phyloP scores from a whole-genome alignment of 2,113 vertebrate species.

The Acanthisitta chloris region DNA sequence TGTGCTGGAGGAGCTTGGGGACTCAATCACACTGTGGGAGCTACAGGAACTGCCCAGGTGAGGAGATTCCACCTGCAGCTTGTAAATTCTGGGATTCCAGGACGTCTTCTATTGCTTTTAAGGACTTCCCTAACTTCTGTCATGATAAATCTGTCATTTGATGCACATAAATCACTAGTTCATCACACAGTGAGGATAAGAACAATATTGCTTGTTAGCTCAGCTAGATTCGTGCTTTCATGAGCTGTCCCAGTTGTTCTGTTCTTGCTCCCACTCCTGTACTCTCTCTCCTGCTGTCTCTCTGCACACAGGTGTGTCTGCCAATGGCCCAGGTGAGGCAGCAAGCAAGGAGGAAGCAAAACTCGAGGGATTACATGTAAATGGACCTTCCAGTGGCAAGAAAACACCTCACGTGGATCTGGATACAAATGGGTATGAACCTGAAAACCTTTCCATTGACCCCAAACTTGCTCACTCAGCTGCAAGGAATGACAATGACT shows the following conservation, averaged over 20 bases:
- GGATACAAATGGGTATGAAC: constrained; percentile 85
- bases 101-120: fast-evolving
- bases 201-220: background rate
- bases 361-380: constrained; percentile 72
- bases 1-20: fast-evolving
- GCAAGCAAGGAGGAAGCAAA: constrained; percentile 74
- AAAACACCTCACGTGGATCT: constrained; percentile 70
- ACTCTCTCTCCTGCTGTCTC: background rate
- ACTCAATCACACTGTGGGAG: background rate
- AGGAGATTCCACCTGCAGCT: background rate
- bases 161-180: fast-evolving
- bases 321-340: constrained; percentile 71
- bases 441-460: constrained; percentile 65
- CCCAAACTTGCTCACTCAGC: constrained; percentile 69
- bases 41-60: background rate
- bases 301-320: constrained; percentile 74
- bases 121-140: background rate
- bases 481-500: constrained; percentile 63
- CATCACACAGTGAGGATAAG: fast-evolving
- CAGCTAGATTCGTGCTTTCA: background rate
- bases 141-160: fast-evolving
- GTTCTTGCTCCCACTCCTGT: fast-evolving
- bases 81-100: background rate
- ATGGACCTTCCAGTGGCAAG: constrained; percentile 76
- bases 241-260: background rate